Conservation (phyloP, 1,140 invertebrate species). For the Anagrus nilaparvatae region DNA sequence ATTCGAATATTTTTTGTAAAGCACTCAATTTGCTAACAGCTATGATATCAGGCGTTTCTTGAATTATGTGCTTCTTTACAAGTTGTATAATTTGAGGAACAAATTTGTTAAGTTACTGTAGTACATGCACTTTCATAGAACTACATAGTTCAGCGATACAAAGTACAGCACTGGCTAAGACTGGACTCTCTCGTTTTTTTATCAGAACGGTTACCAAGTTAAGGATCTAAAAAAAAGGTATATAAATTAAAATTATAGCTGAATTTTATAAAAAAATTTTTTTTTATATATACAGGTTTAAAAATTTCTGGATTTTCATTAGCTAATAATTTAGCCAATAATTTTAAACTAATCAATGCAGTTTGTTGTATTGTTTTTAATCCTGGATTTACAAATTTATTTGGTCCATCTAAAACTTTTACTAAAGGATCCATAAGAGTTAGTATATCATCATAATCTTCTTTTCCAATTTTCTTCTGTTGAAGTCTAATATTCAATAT, state of each 20-base stretch:
- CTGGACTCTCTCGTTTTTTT: slow-evolving; percentile 42
- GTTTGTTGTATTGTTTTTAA: slow-evolving; percentile 65
- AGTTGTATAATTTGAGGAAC: slow-evolving; percentile 67
- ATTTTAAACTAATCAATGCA: slow-evolving; percentile 68
- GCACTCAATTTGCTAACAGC: slow-evolving; percentile 58
- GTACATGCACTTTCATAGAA: slow-evolving; percentile 61
- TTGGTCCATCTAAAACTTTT: slow-evolving; percentile 41
- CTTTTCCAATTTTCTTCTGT: slow-evolving; percentile 50
- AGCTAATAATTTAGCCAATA: slow-evolving; percentile 62
- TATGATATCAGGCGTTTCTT: slow-evolving; percentile 37
- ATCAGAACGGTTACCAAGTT: slow-evolving; percentile 51
- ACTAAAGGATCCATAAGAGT: slow-evolving; percentile 52
- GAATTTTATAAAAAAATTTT: no score
- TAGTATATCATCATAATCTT: slow-evolving; percentile 40
- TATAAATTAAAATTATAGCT: slow-evolving; percentile 12
- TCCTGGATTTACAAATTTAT: slow-evolving; percentile 32
- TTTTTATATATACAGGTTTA: slow-evolving; percentile 43
- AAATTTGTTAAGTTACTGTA: slow-evolving; percentile 61
- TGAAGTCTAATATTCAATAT: slow-evolving; percentile 70
- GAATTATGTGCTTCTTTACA: slow-evolving; percentile 40
- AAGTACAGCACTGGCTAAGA: slow-evolving; percentile 63
- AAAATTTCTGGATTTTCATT: slow-evolving; percentile 52
- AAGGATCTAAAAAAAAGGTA: slow-evolving; percentile 42
- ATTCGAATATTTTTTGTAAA: slow-evolving; percentile 70
- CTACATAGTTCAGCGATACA: slow-evolving; percentile 72